Evolutionary conservation across 2,113 vertebrate genomes (phyloP).

Genomic region (Mola mola): DNA sequence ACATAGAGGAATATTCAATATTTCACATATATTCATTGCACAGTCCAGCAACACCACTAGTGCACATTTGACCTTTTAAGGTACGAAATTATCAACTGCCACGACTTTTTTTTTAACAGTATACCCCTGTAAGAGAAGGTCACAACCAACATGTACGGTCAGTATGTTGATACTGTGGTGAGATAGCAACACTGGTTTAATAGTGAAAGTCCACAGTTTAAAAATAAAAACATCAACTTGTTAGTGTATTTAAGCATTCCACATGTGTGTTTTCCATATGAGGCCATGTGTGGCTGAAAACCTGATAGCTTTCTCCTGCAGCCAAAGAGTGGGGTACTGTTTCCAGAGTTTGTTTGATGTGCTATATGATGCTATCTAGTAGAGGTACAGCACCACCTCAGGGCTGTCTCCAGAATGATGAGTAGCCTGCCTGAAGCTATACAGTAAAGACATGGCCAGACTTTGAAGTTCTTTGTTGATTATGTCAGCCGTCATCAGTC

Average conservation of each 20-base stretch:
- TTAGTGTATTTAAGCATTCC: conserved; percentile 42
- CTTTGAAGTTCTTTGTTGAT: conserved; percentile 66
- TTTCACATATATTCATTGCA: conserved; percentile 25
- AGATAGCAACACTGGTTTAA: conserved; percentile 16
- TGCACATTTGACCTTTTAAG: conserved; percentile 35
- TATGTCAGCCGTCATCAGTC: conserved; percentile 47
- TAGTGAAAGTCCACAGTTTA: conserved; percentile 11
- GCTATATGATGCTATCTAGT: conserved; percentile 72
- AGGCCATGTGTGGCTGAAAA: conserved; percentile 50
- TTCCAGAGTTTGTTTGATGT: conserved; percentile 72
- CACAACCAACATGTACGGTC: conserved; percentile 7
- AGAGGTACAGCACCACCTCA: conserved; percentile 66
- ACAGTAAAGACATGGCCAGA: conserved; percentile 38
- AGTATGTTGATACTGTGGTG: conserved; percentile 4
- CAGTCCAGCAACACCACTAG: conserved; percentile 11
- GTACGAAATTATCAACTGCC: conserved; percentile 14
- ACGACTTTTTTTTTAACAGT: conserved; percentile 1
- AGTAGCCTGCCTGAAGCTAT: conserved; percentile 52
- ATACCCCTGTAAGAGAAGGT: conserved; percentile 7
- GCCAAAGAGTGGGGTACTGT: conserved; percentile 39
- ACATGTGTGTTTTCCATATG: conserved; percentile 38
- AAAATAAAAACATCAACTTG: neutral
- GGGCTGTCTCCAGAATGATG: conserved; percentile 65
- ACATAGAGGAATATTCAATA: conserved; percentile 13
- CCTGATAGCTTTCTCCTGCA: conserved; percentile 33